Evolutionary conservation across 2,797 vertebrate species (phyloP).

Genomic region (Phaenicophaeus curvirostris): DNA sequence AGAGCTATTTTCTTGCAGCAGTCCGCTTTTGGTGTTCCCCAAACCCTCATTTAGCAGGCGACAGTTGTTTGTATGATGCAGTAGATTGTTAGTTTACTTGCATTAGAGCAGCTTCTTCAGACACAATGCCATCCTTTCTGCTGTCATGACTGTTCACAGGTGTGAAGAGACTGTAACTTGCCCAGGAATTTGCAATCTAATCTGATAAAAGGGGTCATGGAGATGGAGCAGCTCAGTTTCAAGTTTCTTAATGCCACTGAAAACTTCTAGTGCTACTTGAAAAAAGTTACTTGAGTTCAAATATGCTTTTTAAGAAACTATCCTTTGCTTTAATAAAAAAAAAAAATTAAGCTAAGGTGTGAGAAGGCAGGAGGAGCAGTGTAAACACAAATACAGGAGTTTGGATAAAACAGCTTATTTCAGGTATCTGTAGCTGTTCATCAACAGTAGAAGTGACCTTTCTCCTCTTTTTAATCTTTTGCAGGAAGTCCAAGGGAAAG

Average conservation of each 20-base stretch:
- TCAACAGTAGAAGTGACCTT: neutral
- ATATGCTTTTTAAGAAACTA: neutral
- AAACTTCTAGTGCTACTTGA: neutral
- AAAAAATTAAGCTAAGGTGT: neutral
- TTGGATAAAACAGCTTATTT: neutral
- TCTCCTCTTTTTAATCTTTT: neutral
- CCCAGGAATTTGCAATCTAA: neutral
- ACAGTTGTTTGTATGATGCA: neutral
- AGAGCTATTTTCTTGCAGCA: neutral
- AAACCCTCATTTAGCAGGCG: neutral
- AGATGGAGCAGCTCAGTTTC: neutral
- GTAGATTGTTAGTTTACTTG: neutral
- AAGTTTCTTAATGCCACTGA: neutral
- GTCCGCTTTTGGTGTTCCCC: neutral
- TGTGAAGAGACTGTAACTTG: neutral
- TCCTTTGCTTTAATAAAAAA: neutral
- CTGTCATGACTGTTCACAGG: neutral
- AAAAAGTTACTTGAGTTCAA: neutral
- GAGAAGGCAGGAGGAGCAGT: neutral
- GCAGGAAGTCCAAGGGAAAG: constrained; percentile 98
- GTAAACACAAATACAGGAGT: neutral
- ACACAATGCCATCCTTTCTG: neutral
- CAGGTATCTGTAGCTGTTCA: neutral
- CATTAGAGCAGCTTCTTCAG: neutral
- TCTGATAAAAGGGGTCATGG: neutral